Base-by-base conservation (phyloP, 2,113 vertebrate genomes). In the Larimichthys crocea region DNA sequence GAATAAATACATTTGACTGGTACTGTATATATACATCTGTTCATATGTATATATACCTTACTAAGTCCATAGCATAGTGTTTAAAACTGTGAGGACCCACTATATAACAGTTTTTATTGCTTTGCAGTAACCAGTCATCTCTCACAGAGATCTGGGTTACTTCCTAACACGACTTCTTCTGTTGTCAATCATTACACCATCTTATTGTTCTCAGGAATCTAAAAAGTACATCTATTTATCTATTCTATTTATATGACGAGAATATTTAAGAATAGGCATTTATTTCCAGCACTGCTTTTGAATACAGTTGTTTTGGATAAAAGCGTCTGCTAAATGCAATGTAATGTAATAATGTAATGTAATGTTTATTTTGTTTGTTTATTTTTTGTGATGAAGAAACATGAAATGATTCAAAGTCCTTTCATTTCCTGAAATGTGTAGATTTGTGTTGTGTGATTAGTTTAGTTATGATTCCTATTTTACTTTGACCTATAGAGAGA, bases 381-480 rank as follows among this genome's bases (percentile, higher is more conserved):
- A 8, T 20, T 57, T 56, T 15, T 26, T 14, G 53, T 59, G 42
- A 67, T 4, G 20, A 49, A 57, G 46, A 68, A n/a, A 24, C 24
- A 67, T 1, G 19, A 19, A 14, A 12, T 46, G 31, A 35, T 44
- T 3, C 12, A 22, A 68, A 53, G 57, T 20, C 22, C 5, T 2
- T 72, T 3, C 2, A 40, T 56, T 68, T 50, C 42, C 35, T n/a
- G 16, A 3, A 42, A 11, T 68, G 14, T 56, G 19, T 56, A 22
- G 2, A 20, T 3, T 2, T 44, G 4, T 0, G 8, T n/a, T 42
- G 12, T 44, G 31, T n/a, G 24, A 29, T 31, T 19, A 24, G 24
- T 79, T 79, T 76, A 49, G 12, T 15, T 61, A 22, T n/a, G 24
- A 10, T 19, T 74, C 19, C 44, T 17, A 64, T 40, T 81, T 62